Base-by-base conservation (phyloP, 2,113 vertebrate genomes). In the Passer montanus region DNA sequence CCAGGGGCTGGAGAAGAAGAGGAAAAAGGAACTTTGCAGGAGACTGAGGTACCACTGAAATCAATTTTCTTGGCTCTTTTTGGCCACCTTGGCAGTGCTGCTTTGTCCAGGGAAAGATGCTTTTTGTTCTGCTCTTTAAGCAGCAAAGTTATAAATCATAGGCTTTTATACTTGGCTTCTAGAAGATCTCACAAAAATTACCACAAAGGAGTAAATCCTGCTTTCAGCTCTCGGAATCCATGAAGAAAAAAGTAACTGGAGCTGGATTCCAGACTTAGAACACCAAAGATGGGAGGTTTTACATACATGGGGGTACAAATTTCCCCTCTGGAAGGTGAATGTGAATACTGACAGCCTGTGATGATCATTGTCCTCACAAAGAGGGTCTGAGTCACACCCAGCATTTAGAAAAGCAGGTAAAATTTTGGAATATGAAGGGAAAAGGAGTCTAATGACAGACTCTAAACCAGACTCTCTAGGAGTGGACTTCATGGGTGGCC, bases 281-380 rank as follows among this genome's bases (percentile, higher is more conserved):
- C n/a, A 37, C 8, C 11, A 21, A 50, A 89, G 39, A 6, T 43
- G 20, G 14, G 31, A 68, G 35, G 15, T 24, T 89, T 89, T 60
- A 13, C 17, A 15, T 23, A 9, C 1, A 0, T 18, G 4, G 3
- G 35, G 35, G 8, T 37, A 30, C 6, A 31, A 39, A 44, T 66
- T 56, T 64, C 18, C 27, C 12, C 15, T 79, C 49, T 55, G 59
- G 17, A 47, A 55, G 10, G 23, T 14, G 20, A 46, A 13, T 24
- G 58, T 60, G 14, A 56, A 59, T 59, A 35, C 6, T 30, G 60
- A 33, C 35, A 56, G 49, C 20, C 19, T 87, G 46, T 26, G 8
- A n/a, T 23, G 19, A 53, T 72, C 18, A 2, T 28, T 63, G 44
- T 17, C 31, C n/a, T 60, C 10, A 15, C 46, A 55, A 46, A 81